These are phyloP conservation scores for Ibidorhyncha struthersii DNA, from an alignment of 2,113 vertebrate genomes.

Conservation along the genomic window DNA sequence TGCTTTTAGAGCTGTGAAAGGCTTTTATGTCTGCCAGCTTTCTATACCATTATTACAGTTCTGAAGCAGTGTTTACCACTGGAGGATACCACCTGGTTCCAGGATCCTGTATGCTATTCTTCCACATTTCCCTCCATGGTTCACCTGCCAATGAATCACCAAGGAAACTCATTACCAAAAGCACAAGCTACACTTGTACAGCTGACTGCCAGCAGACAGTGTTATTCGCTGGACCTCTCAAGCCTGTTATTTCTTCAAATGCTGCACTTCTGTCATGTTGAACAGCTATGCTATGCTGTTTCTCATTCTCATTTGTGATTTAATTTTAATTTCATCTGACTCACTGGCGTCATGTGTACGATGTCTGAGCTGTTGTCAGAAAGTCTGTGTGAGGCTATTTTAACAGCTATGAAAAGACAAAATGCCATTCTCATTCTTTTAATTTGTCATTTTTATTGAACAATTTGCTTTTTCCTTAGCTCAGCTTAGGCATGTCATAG, in stretches of 20 bases:
- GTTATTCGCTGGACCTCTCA: neutral
- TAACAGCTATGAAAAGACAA: neutral
- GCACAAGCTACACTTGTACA: neutral
- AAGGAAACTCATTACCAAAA: conserved; percentile 24
- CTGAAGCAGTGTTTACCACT: neutral
- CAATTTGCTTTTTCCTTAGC: conserved; percentile 1
- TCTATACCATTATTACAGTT: neutral
- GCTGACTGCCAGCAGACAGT: conserved; percentile 9
- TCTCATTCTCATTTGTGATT: neutral
- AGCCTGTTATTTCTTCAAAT: neutral
- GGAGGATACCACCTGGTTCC: neutral
- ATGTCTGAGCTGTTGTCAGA: neutral
- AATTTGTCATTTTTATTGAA: neutral
- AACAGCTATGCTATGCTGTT: neutral
- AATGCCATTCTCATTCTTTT: neutral
- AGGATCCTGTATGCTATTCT: neutral
- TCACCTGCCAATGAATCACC: conserved; percentile 41
- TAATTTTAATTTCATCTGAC: conserved; percentile 29
- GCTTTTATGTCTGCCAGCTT: neutral
- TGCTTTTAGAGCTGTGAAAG: neutral
- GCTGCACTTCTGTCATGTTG: neutral
- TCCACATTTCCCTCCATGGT: neutral
- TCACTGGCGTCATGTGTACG: neutral
- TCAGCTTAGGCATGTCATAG: neutral
- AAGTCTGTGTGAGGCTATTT: neutral